Percentiles rank a stretch among this genome's conserved stretches.
Evolutionary conservation across 2,888 invertebrate genomes (phyloP).

Genomic region (Pantelozetes paolii): DNA sequence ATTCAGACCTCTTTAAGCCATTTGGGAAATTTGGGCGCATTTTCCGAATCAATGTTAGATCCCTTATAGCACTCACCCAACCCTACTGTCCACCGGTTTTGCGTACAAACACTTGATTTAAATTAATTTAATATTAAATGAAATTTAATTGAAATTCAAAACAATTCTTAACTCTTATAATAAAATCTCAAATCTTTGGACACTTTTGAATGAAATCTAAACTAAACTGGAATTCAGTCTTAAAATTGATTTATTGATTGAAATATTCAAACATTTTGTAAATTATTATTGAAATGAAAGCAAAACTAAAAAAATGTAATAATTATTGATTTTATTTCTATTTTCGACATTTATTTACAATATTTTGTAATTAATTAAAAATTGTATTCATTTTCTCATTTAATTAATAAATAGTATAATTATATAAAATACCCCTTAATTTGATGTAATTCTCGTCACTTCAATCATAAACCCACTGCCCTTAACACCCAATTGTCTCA

Average conservation of each 20-base stretch:
- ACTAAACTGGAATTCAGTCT: background rate
- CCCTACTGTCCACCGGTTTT: background rate
- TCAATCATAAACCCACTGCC: no score
- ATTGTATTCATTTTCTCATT: background rate
- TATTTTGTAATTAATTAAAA: background rate
- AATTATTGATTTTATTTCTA: background rate
- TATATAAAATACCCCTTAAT: background rate
- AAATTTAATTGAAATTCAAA: no score
- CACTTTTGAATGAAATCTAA: no score
- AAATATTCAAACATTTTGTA: background rate
- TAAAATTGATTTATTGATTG: background rate
- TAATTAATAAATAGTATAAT: background rate
- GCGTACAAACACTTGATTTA: background rate
- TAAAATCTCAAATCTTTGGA: no score
- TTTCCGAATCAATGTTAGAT: constrained; percentile 43
- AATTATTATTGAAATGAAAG: background rate
- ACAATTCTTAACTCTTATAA: no score
- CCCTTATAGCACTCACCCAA: background rate
- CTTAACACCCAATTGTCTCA: no score
- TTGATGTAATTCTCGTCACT: no score
- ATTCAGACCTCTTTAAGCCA: constrained; percentile 59
- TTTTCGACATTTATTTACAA: background rate
- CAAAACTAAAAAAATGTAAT: no score
- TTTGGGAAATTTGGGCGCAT: constrained; percentile 48
- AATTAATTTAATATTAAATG: no score